A percentile compares a stretch with the other conserved stretches of the same genome.
Evolutionary conservation across 2,797 vertebrate genomes (phyloP).

Genomic region (Ctenosaura bakeri): DNA sequence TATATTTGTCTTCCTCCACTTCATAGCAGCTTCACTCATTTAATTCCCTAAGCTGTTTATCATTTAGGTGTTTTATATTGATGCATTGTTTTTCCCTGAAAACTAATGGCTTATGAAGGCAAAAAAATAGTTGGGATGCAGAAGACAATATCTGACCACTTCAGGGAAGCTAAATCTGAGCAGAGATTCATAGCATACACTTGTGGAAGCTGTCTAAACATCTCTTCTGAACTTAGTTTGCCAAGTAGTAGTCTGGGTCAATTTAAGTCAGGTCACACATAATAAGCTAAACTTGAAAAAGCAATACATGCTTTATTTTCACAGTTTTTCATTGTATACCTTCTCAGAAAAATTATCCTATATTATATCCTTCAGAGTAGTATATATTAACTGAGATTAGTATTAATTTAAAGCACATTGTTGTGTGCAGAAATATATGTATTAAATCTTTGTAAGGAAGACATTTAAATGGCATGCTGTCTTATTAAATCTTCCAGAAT

Average conservation of each 20-base stretch:
- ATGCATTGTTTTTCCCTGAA: neutral
- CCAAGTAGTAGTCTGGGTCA: neutral
- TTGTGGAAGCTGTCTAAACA: neutral
- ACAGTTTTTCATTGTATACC: constrained; percentile 4
- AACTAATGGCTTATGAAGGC: neutral
- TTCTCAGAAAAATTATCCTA: constrained; percentile 23
- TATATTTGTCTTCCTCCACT: neutral
- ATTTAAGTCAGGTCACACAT: neutral
- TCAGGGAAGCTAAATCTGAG: neutral
- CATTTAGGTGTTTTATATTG: neutral
- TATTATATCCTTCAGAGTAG: constrained; percentile 13
- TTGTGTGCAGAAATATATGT: constrained; percentile 5
- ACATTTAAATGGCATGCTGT: constrained; percentile 46
- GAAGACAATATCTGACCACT: neutral
- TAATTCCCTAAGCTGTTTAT: neutral
- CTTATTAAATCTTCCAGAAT: constrained; percentile 62
- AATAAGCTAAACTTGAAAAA: neutral
- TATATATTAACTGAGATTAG: constrained; percentile 16
- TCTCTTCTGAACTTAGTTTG: neutral
- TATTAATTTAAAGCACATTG: constrained; percentile 15
- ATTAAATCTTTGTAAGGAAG: constrained; percentile 47
- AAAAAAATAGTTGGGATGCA: neutral
- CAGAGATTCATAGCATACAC: neutral
- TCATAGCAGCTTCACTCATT: neutral
- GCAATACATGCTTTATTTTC: constrained; percentile 14